Percentiles rank a stretch among this genome's conserved stretches.
phyloP scores from a whole-genome alignment of 2,113 vertebrate species.

The Xenopus tropicalis region DNA sequence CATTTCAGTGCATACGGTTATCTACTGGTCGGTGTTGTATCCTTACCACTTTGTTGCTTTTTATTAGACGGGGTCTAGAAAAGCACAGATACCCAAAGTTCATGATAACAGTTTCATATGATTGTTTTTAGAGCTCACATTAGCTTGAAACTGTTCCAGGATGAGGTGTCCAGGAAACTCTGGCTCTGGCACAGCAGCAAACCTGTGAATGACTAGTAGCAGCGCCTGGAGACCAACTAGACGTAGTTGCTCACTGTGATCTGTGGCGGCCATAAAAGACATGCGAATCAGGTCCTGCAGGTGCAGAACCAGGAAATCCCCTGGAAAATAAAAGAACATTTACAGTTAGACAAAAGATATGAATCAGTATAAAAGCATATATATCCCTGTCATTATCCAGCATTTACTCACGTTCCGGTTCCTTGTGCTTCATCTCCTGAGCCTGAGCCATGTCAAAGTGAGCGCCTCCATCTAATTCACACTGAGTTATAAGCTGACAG shows the following conservation, averaged over 20 bases:
- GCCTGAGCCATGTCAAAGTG: constrained; percentile 84
- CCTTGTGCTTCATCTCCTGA: constrained; percentile 77
- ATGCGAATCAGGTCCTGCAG: constrained; percentile 89
- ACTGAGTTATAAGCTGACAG: constrained; percentile 81
- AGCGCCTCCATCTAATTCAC: constrained; percentile 67
- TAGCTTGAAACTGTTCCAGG: constrained; percentile 95
- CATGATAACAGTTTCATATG: background rate
- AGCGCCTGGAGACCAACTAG: constrained; percentile 82
- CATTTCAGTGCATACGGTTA: too few relatives aligned
- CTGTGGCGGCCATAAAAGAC: constrained; percentile 96
- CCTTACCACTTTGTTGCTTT: too few relatives aligned
- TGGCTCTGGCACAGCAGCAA: constrained; percentile 80
- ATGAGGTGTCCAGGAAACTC: constrained; percentile 94
- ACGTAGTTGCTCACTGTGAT: constrained; percentile 84
- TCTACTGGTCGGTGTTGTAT: too few relatives aligned
- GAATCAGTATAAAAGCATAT: too few relatives aligned
- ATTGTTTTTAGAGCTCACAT: constrained; percentile 65
- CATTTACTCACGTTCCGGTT: constrained; percentile 72
- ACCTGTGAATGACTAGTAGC: constrained; percentile 78
- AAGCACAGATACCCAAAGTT: too few relatives aligned
- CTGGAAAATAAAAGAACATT: constrained; percentile 40
- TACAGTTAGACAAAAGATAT: background rate
- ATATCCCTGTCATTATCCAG: background rate
- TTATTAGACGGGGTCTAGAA: too few relatives aligned
- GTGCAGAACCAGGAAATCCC: constrained; percentile 88